Percentiles rank a stretch among this genome's conserved stretches.
Conservation (phyloP, 2,797 vertebrate species). For the Xenops minutus region DNA sequence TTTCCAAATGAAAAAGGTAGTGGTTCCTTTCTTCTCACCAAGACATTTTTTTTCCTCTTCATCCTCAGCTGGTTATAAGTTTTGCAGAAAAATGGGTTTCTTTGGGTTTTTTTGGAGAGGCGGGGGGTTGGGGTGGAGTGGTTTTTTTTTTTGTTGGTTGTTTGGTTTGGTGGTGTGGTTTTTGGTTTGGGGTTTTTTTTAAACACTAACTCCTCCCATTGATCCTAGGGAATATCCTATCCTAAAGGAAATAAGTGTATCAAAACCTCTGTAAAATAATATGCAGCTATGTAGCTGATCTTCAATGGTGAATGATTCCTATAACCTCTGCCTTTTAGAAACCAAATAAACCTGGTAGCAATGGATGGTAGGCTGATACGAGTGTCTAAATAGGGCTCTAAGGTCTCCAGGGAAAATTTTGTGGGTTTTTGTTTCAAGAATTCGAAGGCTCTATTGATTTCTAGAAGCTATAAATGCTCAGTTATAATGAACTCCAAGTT, state of each 20-base stretch:
- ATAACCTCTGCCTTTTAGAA: neutral
- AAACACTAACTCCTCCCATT: neutral
- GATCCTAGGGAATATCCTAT: neutral
- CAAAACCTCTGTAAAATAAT: neutral
- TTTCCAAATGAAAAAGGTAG: neutral
- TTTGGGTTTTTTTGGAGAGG: neutral
- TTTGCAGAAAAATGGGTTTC: neutral
- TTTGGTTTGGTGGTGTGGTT: neutral
- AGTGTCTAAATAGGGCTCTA: neutral
- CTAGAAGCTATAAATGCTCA: neutral
- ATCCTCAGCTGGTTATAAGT: neutral
- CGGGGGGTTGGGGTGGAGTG: too few relatives aligned
- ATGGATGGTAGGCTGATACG: neutral
- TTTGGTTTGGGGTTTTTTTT: neutral
- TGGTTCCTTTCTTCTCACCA: neutral
- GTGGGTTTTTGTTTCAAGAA: neutral
- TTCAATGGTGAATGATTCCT: neutral
- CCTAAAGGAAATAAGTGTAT: neutral
- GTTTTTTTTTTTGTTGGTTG: neutral
- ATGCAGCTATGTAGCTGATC: neutral
- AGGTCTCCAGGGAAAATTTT: neutral
- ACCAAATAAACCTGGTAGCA: neutral
- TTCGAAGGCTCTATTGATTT: neutral
- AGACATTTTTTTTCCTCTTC: neutral
- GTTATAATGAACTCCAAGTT: neutral